A percentile compares a stretch with the other conserved stretches of the same genome.
phyloP scores from a whole-genome alignment of 1,140 invertebrate genomes.

The Heliconius hermathena region DNA sequence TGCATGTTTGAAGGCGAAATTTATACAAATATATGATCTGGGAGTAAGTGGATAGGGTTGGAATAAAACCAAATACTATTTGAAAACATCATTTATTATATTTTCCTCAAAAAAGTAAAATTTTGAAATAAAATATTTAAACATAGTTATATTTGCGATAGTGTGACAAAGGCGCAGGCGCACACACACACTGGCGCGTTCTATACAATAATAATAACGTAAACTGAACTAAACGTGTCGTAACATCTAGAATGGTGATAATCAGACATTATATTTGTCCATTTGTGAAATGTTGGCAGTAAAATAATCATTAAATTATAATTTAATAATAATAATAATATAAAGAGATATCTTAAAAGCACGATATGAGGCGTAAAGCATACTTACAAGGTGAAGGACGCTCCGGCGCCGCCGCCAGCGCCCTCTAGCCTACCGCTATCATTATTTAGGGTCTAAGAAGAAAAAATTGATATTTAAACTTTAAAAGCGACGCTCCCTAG shows the following conservation, averaged over 20 bases:
- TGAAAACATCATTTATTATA: conserved; percentile 81
- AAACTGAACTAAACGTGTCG: conserved; percentile 69
- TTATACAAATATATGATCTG: no score
- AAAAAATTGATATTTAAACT: conserved; percentile 57
- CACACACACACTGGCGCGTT: conserved; percentile 41
- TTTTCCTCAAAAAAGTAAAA: conserved; percentile 80
- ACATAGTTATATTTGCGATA: conserved; percentile 73
- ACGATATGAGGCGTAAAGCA: conserved; percentile 73
- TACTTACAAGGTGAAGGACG: conserved; percentile 62
- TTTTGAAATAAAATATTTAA: conserved; percentile 81
- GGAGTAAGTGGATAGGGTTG: neutral
- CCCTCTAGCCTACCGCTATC: conserved; percentile 33
- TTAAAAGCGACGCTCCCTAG: conserved; percentile 52
- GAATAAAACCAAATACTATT: conserved; percentile 57
- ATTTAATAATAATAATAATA: conserved; percentile 32
- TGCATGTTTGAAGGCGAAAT: no score
- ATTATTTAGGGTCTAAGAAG: conserved; percentile 58
- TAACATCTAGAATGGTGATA: conserved; percentile 67
- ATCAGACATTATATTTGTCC: conserved; percentile 61
- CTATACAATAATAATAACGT: conserved; percentile 60
- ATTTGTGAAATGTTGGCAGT: conserved; percentile 77
- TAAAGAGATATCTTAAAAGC: conserved; percentile 65
- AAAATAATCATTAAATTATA: conserved; percentile 62
- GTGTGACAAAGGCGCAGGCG: conserved; percentile 47
- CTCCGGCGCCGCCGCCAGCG: conserved; percentile 47